Evolutionary conservation across 2,113 vertebrate species (phyloP).

Genomic region (Anhinga anhinga): DNA sequence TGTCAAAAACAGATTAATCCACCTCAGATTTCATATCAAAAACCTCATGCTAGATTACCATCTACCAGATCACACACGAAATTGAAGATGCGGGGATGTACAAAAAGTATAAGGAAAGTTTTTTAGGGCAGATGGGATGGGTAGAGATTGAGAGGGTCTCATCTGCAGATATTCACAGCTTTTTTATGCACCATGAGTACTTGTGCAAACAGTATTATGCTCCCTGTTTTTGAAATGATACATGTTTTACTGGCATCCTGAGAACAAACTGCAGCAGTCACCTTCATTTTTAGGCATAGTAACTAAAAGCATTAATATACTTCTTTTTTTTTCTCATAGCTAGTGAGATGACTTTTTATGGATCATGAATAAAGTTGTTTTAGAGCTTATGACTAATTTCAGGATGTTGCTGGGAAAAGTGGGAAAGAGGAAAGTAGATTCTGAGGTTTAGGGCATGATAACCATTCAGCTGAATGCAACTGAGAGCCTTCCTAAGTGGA

Average conservation of each 20-base stretch:
- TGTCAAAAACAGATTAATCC: not conserved
- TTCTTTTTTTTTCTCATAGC: not conserved
- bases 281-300: not conserved
- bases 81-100: not conserved
- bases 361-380: not conserved
- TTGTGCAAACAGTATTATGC: not conserved
- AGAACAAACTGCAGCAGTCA: not conserved
- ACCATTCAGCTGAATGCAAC: not conserved
- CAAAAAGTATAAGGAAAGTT: not conserved
- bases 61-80: not conserved
- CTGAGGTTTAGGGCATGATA: not conserved
- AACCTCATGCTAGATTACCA: not conserved
- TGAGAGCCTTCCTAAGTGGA: not conserved
- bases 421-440: not conserved
- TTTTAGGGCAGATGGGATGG: not conserved
- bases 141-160: not conserved
- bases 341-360: not conserved
- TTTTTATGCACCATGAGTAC: not conserved
- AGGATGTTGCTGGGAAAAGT: not conserved
- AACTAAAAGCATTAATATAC: not conserved
- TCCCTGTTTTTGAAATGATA: not conserved
- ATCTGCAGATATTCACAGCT: not conserved
- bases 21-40: not conserved
- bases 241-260: not conserved
- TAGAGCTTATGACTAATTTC: not conserved